Conservation (phyloP, 2,888 invertebrate genomes). For the Agrochola lychnidis region DNA sequence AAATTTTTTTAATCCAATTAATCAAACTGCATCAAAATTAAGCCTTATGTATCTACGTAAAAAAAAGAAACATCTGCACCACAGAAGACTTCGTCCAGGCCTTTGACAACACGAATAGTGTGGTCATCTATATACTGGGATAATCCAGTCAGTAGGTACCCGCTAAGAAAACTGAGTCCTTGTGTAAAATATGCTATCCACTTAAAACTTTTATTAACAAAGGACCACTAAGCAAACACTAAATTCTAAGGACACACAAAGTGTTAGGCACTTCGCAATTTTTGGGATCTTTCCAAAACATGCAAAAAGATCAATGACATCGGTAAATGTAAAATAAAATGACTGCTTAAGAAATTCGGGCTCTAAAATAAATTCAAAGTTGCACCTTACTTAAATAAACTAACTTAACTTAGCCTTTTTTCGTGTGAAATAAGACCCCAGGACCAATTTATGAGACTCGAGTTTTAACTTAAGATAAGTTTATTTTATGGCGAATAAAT, state of each 20-base stretch:
- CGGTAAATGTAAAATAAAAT: conserved; percentile 20
- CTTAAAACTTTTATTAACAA: background rate
- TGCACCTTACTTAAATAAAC: conserved; percentile 17
- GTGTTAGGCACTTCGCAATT: background rate
- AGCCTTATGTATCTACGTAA: no score
- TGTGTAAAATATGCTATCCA: background rate
- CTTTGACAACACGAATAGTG: no score
- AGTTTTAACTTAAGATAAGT: conserved; percentile 28
- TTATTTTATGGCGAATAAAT: conserved; percentile 38
- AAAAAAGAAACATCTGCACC: background rate
- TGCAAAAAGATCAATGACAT: conserved; percentile 46
- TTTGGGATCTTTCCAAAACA: conserved; percentile 44
- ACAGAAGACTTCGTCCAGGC: no score
- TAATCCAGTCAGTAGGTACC: background rate
- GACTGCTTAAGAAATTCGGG: conserved; percentile 19
- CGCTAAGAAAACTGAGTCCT: background rate
- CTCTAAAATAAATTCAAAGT: conserved; percentile 32
- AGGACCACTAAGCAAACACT: conserved; percentile 5
- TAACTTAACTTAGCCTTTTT: conserved; percentile 39
- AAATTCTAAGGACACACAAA: background rate
- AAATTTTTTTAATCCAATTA: no score
- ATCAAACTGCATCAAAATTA: background rate
- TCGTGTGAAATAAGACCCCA: conserved; percentile 25
- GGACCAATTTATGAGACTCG: conserved; percentile 51
- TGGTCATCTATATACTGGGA: no score